A percentile compares a stretch with the other conserved stretches of the same genome.
phyloP scores from a whole-genome alignment of 2,797 vertebrate species.

The Darevskia mixta region DNA sequence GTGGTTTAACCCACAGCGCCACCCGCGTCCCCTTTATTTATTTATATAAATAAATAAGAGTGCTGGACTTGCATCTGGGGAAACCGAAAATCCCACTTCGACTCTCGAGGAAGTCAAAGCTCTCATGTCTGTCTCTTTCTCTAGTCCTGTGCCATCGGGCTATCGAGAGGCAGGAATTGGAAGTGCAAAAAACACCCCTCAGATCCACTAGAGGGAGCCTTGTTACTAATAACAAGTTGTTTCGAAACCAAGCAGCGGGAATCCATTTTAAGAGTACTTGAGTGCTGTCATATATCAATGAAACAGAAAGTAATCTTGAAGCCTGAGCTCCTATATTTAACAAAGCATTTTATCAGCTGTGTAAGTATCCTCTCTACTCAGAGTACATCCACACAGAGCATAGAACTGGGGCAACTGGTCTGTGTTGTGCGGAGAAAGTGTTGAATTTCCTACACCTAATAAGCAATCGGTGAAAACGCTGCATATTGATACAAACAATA shows the following conservation, averaged over 20 bases:
- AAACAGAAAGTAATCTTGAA: conserved; percentile 23
- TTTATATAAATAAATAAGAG: too few species aligned
- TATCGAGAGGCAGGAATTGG: background rate
- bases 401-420: background rate
- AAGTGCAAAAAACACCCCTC: background rate
- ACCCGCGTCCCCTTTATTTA: too few species aligned
- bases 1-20: too few species aligned
- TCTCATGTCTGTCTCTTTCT: background rate
- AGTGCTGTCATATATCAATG: background rate
- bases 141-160: too few species aligned
- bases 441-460: background rate
- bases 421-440: background rate
- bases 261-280: background rate
- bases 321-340: background rate
- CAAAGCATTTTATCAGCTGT: background rate
- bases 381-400: background rate
- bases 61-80: background rate
- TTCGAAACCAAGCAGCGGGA: background rate
- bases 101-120: background rate
- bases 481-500: background rate
- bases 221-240: conserved; percentile 21
- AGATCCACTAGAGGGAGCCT: conserved; percentile 71
- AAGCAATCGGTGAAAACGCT: background rate
- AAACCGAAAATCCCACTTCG: background rate
- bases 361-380: background rate